Conservation (phyloP, 2,113 vertebrate genomes). For the Barnardius zonarius region DNA sequence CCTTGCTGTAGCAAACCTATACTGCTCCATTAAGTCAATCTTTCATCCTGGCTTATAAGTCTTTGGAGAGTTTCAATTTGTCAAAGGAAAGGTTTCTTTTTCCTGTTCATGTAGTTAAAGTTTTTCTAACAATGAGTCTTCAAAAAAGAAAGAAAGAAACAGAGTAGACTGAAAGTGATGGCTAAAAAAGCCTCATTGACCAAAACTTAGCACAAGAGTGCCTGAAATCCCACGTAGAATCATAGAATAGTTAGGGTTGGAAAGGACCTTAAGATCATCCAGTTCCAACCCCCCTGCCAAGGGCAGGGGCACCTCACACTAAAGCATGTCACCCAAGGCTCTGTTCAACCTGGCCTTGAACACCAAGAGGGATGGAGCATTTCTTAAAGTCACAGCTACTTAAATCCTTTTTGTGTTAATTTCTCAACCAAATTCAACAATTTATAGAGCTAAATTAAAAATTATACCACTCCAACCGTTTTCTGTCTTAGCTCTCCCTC, state of each 20-base stretch:
- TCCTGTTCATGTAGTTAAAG: background rate
- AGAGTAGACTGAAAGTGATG: background rate
- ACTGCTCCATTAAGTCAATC: slow-evolving; percentile 66
- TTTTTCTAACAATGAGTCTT: slow-evolving; percentile 2
- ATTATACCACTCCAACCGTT: background rate
- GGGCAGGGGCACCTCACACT: background rate
- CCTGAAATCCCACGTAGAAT: background rate
- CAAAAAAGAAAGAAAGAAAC: background rate
- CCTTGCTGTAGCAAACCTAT: slow-evolving; percentile 57
- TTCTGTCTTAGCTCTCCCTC: background rate
- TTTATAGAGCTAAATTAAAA: background rate
- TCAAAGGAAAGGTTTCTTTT: slow-evolving; percentile 2
- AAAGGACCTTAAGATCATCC: background rate
- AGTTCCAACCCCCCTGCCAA: background rate
- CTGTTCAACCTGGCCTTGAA: background rate
- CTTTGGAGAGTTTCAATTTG: slow-evolving; percentile 64
- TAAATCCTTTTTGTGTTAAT: background rate
- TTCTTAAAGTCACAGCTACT: background rate
- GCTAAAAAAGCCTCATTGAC: background rate
- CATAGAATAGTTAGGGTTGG: background rate
- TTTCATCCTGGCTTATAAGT: slow-evolving; percentile 49
- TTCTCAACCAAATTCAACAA: background rate
- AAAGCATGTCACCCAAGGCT: background rate
- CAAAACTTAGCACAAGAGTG: background rate
- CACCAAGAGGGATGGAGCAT: background rate